phyloP scores from a whole-genome alignment of 2,113 vertebrate species.

The Pseudorectes ferrugineus region DNA sequence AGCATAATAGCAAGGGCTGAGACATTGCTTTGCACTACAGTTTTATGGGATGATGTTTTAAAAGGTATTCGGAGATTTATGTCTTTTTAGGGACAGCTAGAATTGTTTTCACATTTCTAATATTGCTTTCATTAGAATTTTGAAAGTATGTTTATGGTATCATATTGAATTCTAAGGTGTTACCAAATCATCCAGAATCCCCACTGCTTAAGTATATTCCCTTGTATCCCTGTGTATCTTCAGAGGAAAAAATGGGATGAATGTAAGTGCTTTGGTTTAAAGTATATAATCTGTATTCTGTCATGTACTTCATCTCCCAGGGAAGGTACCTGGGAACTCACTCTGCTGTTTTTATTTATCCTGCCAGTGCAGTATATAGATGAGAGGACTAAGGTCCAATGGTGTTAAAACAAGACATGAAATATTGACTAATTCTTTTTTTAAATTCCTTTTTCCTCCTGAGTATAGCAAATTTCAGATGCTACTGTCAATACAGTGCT shows the following conservation, averaged over 20 bases:
- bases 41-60: constrained; percentile 49
- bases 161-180: constrained; percentile 46
- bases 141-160: constrained; percentile 27
- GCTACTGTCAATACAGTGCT: constrained; percentile 47
- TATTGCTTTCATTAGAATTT: constrained; percentile 54
- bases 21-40: not conserved
- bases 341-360: constrained; percentile 71
- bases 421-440: constrained; percentile 71
- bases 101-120: constrained; percentile 60
- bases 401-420: constrained; percentile 71
- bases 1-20: constrained; percentile 30
- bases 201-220: constrained; percentile 47
- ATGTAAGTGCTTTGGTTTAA: constrained; percentile 53
- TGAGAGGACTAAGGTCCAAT: constrained; percentile 60
- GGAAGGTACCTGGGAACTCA: constrained; percentile 61
- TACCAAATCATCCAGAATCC: constrained; percentile 46
- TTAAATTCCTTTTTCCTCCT: constrained; percentile 55
- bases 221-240: constrained; percentile 16
- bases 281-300: constrained; percentile 69
- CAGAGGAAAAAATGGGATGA: constrained; percentile 9
- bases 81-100: constrained; percentile 31
- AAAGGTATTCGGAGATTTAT: constrained; percentile 33
- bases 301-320: constrained; percentile 56
- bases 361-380: constrained; percentile 64
- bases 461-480: constrained; percentile 60